Evolutionary conservation across 2,797 vertebrate species (phyloP).

Genomic region (Glyptemys insculpta): DNA sequence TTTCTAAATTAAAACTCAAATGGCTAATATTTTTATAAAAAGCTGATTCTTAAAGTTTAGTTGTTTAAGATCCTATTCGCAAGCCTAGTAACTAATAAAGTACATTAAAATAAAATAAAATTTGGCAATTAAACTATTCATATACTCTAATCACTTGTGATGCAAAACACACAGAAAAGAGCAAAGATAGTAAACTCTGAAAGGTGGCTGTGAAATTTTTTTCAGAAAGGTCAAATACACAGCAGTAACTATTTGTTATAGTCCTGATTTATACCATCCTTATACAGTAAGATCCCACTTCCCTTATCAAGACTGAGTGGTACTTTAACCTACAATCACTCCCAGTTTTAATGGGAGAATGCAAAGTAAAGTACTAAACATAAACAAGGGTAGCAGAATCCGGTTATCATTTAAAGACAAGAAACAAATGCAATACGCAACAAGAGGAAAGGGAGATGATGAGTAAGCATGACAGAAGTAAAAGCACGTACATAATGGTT

Average conservation of each 20-base stretch:
- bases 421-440: neutral
- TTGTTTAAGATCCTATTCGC: neutral
- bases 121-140: neutral
- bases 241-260: neutral
- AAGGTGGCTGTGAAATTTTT: neutral
- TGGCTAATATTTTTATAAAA: neutral
- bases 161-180: neutral
- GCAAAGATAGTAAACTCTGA: neutral
- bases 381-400: neutral
- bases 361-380: neutral
- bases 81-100: neutral
- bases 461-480: neutral
- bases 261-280: neutral
- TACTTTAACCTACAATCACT: neutral
- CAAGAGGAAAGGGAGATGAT: neutral
- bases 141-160: neutral
- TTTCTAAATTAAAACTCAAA: neutral
- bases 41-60: neutral
- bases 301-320: neutral
- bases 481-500: neutral
- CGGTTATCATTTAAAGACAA: neutral
- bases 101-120: neutral
- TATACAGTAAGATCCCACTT: neutral
- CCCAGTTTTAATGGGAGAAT: neutral
- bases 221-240: neutral